Evolutionary conservation across 2,888 invertebrate species (phyloP).

Genomic region (Lymantria monacha): DNA sequence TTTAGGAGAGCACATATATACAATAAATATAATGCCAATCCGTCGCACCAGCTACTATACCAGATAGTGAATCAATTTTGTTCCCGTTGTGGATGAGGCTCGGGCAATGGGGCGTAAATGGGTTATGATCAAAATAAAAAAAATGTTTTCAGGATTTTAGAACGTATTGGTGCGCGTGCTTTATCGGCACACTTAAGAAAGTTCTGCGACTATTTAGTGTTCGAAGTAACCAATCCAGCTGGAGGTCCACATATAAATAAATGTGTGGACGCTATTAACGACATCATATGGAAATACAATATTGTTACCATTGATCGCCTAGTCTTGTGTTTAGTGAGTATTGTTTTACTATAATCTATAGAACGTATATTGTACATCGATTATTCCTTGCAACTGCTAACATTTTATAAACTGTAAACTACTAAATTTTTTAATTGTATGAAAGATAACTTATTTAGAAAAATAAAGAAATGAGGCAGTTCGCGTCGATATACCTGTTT

Average conservation of each 20-base stretch:
- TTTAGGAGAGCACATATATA: too few relatives aligned
- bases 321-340: conserved; percentile 91
- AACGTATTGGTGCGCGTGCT: conserved; percentile 95
- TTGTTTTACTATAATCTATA: not conserved
- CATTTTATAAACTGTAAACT: too few relatives aligned
- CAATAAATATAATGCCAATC: too few relatives aligned
- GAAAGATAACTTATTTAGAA: too few relatives aligned
- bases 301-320: conserved; percentile 97
- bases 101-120: too few relatives aligned
- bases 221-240: conserved; percentile 94
- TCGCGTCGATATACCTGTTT: too few relatives aligned
- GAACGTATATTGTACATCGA: not conserved
- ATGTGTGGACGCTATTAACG: conserved; percentile 96
- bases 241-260: conserved; percentile 95
- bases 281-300: conserved; percentile 99
- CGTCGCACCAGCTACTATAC: too few relatives aligned
- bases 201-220: conserved; percentile 96
- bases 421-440: too few relatives aligned
- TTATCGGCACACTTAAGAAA: conserved; percentile 95
- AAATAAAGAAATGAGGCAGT: too few relatives aligned
- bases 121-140: too few relatives aligned
- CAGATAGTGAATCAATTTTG: too few relatives aligned
- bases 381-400: not conserved
- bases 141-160: conserved; percentile 87
- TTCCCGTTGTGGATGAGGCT: too few relatives aligned